Evolutionary conservation across 2,888 invertebrate species (phyloP).

Genomic region (Coenonympha glycerion): DNA sequence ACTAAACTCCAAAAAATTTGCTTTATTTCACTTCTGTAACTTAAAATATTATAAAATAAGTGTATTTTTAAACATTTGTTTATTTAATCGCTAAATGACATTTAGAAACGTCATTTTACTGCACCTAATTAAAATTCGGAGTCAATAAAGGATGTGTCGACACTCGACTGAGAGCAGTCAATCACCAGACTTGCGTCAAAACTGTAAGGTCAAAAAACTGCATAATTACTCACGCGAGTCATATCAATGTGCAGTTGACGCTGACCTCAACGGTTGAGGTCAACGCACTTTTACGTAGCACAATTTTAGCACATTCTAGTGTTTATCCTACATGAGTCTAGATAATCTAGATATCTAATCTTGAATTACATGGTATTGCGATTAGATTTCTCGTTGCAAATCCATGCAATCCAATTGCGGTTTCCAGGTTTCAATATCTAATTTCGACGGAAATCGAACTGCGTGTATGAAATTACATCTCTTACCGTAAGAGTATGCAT

Average conservation of each 20-base stretch:
- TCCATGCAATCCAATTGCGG: conserved; percentile 32
- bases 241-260: not conserved
- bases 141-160: too few relatives aligned
- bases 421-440: conserved; percentile 26
- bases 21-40: too few relatives aligned
- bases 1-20: too few relatives aligned
- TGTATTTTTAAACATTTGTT: too few relatives aligned
- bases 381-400: conserved; percentile 17
- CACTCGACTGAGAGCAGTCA: too few relatives aligned
- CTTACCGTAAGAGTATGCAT: not conserved
- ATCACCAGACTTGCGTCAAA: too few relatives aligned
- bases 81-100: too few relatives aligned
- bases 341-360: conserved; percentile 6
- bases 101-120: too few relatives aligned
- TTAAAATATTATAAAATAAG: too few relatives aligned
- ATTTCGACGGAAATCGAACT: conserved; percentile 21
- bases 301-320: not conserved
- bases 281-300: not conserved
- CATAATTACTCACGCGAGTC: not conserved
- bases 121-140: too few relatives aligned
- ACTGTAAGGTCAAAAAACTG: not conserved
- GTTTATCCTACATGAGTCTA: not conserved
- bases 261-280: not conserved
- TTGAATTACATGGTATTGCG: conserved; percentile 1
- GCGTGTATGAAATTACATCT: conserved; percentile 33